Evolutionary conservation across 2,797 vertebrate species (phyloP), one percentile per base, ranked within the genome.

Genomic region (Premnoplex brunnescens): DNA sequence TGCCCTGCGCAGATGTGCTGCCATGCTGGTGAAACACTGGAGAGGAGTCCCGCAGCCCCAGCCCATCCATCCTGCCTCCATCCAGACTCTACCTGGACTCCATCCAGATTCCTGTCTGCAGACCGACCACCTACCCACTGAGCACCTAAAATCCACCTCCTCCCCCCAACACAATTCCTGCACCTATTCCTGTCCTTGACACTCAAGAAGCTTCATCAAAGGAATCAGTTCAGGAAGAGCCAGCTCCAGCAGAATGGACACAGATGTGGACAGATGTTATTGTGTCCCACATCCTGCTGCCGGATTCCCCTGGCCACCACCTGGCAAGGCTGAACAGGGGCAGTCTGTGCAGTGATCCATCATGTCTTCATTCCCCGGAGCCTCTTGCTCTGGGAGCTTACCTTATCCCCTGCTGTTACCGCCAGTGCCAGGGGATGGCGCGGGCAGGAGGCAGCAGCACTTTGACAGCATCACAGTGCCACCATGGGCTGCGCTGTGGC

Each of bases 321-420:
- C 56, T 6, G 2, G 82, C 93, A 68, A 92, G 96, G 97, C 96
- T 60, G 69, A 88, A 16, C 68, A 46, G 26, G 46, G 78, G 41
- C 94, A 95, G 85, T 86, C 93, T 51, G 87, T 89, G 81, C 43
- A 80, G 82, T 91, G 97, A 97, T 93, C 96, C 96, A 91, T 95
- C 94, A 36, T 77, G 85, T 84, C 93, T 97, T 96, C 91, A 36
- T 93, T 97, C 75, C 90, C 93, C 48, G 52, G 90, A 69, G 71
- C 10, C 2, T 44, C 37, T 18, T 10, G 52, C 79, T 39, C 73
- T 3, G 11, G 64, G 59, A 20, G 30, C 79, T 24, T 44, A 4
- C 8, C 69, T 13, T 34, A 12, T 1, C 27, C 60, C 66, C 74
- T 28, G 36, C 63, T 5, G 46, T 4, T 52, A 4, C 22, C 0